These are phyloP conservation scores for Ophioninae sp. DNA, from an alignment of 2,888 invertebrate genomes.

Conservation along the genomic window DNA sequence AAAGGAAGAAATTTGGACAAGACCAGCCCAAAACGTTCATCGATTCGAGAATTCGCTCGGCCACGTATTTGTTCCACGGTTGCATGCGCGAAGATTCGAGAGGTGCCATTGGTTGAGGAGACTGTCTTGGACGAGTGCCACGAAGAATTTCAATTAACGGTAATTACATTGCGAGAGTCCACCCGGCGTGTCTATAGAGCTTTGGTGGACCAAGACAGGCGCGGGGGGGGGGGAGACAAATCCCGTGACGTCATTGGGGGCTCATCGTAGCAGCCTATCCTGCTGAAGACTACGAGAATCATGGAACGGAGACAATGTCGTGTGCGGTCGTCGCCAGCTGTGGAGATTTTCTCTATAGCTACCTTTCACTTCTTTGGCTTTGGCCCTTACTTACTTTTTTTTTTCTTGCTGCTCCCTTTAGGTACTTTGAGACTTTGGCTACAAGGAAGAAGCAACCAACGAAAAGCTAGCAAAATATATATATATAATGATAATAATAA, in stretches of 20 bases:
- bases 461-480: background rate
- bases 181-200: background rate
- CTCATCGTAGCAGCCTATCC: slow-evolving; percentile 18
- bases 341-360: slow-evolving; percentile 58
- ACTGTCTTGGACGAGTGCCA: slow-evolving; percentile 72
- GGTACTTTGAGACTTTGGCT: slow-evolving; percentile 54
- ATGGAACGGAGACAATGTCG: slow-evolving; percentile 5
- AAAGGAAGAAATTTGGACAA: too few relatives aligned
- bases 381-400: slow-evolving; percentile 32
- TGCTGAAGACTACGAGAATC: slow-evolving; percentile 29
- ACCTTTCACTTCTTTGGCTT: slow-evolving; percentile 21
- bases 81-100: slow-evolving; percentile 26
- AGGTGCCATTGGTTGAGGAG: slow-evolving; percentile 12
- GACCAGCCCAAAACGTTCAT: background rate
- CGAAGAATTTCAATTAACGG: slow-evolving; percentile 78
- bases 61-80: background rate
- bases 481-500: slow-evolving; percentile 7
- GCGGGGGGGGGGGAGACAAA: background rate
- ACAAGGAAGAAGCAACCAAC: slow-evolving; percentile 17
- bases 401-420: slow-evolving; percentile 30
- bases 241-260: slow-evolving; percentile 2
- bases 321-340: slow-evolving; percentile 33
- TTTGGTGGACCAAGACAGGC: background rate
- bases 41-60: background rate
- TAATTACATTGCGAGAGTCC: slow-evolving; percentile 74